Percentiles rank a stretch among this genome's conserved stretches.
phyloP scores from a whole-genome alignment of 2,113 vertebrate genomes.

The Falcunculus frontatus region DNA sequence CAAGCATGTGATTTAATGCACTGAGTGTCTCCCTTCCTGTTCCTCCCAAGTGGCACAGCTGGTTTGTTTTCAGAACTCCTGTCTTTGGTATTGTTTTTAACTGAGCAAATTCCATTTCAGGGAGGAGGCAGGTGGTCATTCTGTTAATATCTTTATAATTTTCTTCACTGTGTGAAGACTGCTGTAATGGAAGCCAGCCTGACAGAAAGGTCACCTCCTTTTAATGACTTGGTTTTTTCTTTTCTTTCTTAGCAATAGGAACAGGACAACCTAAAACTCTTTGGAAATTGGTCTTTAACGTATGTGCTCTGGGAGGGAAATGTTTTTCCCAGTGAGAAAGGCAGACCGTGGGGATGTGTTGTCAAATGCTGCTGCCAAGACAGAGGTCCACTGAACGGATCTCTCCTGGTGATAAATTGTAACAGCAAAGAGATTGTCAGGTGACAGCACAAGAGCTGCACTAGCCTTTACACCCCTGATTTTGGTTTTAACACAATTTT shows the following conservation, averaged over 20 bases:
- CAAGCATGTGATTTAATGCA: not conserved
- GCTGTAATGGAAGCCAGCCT: not conserved
- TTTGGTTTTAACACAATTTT: not conserved
- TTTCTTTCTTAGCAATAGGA: not conserved
- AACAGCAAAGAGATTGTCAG: not conserved
- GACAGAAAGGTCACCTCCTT: slow-evolving; percentile 31
- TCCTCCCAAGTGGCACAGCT: not conserved
- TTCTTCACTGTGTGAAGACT: not conserved
- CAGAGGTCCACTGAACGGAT: not conserved
- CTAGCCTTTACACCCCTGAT: not conserved
- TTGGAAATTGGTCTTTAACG: not conserved
- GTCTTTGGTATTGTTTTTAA: not conserved
- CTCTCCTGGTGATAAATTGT: not conserved
- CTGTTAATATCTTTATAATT: not conserved
- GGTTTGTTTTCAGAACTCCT: not conserved
- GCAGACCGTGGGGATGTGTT: not conserved
- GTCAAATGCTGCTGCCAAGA: not conserved
- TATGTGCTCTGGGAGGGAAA: not conserved
- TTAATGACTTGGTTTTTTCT: not conserved
- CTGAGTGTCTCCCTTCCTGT: not conserved
- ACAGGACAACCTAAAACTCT: not conserved
- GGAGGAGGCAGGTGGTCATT: not conserved
- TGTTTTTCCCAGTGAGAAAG: not conserved
- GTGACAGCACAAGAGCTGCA: not conserved
- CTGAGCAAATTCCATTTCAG: not conserved